phyloP scores from a whole-genome alignment of 2,113 vertebrate species.

The Spermophilus dauricus region DNA sequence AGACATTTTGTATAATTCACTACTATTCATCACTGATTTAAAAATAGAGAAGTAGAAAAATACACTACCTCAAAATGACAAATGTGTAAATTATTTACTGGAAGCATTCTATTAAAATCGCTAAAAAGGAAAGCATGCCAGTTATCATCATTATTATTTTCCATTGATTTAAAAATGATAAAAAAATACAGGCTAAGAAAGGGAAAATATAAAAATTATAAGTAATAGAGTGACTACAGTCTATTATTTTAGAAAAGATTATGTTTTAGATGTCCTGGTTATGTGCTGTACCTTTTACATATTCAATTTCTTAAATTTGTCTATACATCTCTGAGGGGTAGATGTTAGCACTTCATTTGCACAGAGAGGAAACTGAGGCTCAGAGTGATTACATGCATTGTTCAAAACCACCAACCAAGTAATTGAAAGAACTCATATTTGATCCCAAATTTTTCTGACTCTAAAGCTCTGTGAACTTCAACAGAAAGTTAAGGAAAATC shows the following conservation, averaged over 20 bases:
- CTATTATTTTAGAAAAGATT: neutral
- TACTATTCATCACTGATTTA: neutral
- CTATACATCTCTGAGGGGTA: neutral
- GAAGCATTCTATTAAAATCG: constrained; percentile 53
- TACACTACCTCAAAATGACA: neutral
- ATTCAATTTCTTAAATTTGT: neutral
- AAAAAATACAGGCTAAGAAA: neutral
- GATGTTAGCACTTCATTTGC: neutral
- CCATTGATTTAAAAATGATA: constrained; percentile 6
- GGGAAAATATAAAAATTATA: neutral
- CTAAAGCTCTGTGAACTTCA: constrained; percentile 21
- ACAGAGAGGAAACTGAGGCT: neutral
- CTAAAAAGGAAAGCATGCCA: neutral
- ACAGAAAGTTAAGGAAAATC: neutral
- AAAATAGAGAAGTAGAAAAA: constrained; percentile 40
- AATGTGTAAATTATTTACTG: neutral
- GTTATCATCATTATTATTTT: neutral
- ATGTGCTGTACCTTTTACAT: neutral
- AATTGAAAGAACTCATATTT: neutral
- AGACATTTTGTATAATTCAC: constrained; percentile 3
- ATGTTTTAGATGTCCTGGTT: neutral
- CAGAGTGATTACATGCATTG: neutral
- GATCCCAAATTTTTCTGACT: neutral
- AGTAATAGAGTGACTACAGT: neutral
- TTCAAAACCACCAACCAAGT: neutral